phyloP scores from a whole-genome alignment of 2,888 invertebrate species.

The Cryptops parisi region DNA sequence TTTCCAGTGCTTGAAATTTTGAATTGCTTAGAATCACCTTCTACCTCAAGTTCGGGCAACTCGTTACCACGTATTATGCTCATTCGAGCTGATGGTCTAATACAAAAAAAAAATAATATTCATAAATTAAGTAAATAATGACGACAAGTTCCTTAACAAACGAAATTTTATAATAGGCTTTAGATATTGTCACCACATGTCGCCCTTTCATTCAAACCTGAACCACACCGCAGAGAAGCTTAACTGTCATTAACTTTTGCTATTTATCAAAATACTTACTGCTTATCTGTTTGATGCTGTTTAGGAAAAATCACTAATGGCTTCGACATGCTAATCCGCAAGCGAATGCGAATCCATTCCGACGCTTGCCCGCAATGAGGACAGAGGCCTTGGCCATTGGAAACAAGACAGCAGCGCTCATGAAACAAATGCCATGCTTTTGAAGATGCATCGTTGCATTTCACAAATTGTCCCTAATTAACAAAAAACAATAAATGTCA shows the following conservation, averaged over 20 bases:
- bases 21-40: constrained; percentile 17
- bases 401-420: constrained; percentile 49
- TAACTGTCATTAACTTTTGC: no score
- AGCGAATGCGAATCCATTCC: constrained; percentile 41
- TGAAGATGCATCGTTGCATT: constrained; percentile 41
- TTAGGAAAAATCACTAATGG: constrained; percentile 48
- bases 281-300: constrained; percentile 33
- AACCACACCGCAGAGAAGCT: no score
- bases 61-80: constrained; percentile 30
- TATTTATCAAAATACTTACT: no score
- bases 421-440: constrained; percentile 65
- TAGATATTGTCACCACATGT: no score
- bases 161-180: no score
- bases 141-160: no score
- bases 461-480: constrained; percentile 59
- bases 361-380: constrained; percentile 55
- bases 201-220: no score
- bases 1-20: constrained; percentile 21
- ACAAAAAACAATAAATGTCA: neutral
- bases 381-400: constrained; percentile 42
- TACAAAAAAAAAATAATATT: no score
- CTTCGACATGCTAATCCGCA: constrained; percentile 47
- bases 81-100: constrained; percentile 42
- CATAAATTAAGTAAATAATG: no score
- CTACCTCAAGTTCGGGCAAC: constrained; percentile 11